These are phyloP conservation scores for Pardalotus punctatus DNA, from an alignment of 2,113 vertebrate species.

Conservation along the genomic window DNA sequence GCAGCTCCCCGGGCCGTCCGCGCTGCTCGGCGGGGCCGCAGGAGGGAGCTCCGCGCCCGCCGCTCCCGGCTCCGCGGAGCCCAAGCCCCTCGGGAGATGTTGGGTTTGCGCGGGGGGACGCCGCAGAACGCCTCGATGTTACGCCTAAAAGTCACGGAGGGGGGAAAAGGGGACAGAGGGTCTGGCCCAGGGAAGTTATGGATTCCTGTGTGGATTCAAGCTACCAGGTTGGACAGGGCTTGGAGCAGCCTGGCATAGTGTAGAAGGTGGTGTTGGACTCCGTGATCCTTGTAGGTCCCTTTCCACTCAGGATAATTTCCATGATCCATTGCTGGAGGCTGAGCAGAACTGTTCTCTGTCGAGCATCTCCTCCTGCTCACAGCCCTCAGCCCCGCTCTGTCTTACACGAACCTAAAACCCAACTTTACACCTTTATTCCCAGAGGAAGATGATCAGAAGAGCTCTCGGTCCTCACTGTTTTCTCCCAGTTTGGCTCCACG, in stretches of 20 bases:
- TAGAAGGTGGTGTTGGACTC: no score
- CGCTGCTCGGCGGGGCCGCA: background rate
- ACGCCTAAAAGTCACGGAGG: fast-evolving
- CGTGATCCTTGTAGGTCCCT: fast-evolving
- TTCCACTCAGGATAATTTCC: background rate
- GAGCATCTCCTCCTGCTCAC: background rate
- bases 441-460: background rate
- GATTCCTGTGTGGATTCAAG: background rate
- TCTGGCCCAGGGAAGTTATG: background rate
- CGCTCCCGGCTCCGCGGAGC: background rate
- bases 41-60: slow-evolving; percentile 10
- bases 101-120: fast-evolving
- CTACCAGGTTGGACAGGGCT: background rate
- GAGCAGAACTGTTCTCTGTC: fast-evolving
- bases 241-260: fast-evolving
- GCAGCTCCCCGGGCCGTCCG: background rate
- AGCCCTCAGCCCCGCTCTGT: background rate
- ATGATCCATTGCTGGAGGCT: background rate
- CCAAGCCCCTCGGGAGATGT: fast-evolving
- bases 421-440: fast-evolving
- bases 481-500: background rate
- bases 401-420: fast-evolving
- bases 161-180: background rate
- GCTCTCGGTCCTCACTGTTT: background rate
- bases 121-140: fast-evolving